Evolutionary conservation across 1,140 invertebrate genomes (phyloP).

Genomic region (Mya arenaria): DNA sequence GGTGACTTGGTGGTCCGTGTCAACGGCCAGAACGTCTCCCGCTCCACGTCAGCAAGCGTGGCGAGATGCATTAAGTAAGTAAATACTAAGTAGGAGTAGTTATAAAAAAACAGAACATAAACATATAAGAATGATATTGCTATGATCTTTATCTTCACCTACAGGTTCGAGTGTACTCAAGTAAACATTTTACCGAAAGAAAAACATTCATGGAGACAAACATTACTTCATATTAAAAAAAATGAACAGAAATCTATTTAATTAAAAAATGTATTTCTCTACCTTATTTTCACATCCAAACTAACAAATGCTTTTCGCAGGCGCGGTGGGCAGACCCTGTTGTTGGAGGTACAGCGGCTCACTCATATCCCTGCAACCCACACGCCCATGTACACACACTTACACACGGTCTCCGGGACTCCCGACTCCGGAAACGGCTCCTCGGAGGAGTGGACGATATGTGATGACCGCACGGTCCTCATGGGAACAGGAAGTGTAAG

Average conservation of each 20-base stretch:
- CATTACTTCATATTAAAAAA: not conserved
- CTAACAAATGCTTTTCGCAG: not conserved
- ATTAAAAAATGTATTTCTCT: not conserved
- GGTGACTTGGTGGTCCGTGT: slow-evolving; percentile 95
- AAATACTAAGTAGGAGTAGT: not conserved
- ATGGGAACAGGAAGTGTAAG: slow-evolving; percentile 38
- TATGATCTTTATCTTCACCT: not conserved
- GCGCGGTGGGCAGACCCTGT: slow-evolving; percentile 26
- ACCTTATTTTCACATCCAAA: not conserved
- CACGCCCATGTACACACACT: not conserved
- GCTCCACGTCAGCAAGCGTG: slow-evolving; percentile 70
- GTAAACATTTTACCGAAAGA: not conserved
- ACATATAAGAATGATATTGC: not conserved
- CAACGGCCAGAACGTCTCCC: slow-evolving; percentile 87
- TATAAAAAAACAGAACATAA: not conserved
- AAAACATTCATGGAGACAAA: not conserved
- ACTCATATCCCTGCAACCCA: not conserved
- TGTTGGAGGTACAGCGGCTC: slow-evolving; percentile 43
- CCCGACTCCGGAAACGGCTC: slow-evolving; percentile 27
- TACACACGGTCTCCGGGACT: not conserved
- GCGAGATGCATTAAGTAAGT: slow-evolving; percentile 68
- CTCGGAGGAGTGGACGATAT: slow-evolving; percentile 10
- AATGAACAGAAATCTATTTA: not conserved
- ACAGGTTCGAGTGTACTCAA: not conserved
- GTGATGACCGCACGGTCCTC: slow-evolving; percentile 31